Base-by-base conservation (phyloP, 2,888 invertebrate genomes). In the Choreutis nemorana region DNA sequence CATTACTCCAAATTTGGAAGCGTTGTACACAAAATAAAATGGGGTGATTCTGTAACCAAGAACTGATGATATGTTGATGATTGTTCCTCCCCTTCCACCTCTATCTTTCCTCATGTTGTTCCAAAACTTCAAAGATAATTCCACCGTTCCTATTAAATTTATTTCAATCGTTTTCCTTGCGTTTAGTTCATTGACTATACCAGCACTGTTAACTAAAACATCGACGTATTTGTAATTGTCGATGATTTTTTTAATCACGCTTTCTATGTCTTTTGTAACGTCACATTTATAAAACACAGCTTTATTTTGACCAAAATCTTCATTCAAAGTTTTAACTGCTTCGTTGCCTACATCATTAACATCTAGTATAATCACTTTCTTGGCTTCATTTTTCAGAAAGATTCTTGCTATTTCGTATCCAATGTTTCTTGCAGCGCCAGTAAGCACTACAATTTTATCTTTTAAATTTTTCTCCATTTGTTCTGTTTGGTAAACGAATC, bases 51-150 rank as follows among this genome's bases (percentile, higher is more conserved):
- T 62, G 24, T 78, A 66, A 0, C 85, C 86, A 33, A 82, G 75
- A 13, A 83, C 79, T 1, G 87, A 86, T 1, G 84, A 75, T 12
- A 86, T 63, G 48, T 89, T 88, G n/a, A 87, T 68, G 26, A 88
- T 80, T 1, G 81, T 77, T 1, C 87, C 87, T 6, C 87, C 87
- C 20, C 62, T 56, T 0, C 83, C 83, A 1, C 79, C 73, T 30
- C 66, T 75, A 34, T 82, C 72, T 24, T 58, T 75, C n/a, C 82
- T 68, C 81, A 85, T 81, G 45, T 81, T 72, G 30, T 84, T 68
- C 49, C 83, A 67, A 26, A 79, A 85, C 20, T 83, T 64, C n/a
- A 81, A 41, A 1, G 75, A 73, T 41, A 81, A 68, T 23, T 58
- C 55, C 3, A 60, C 44, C 1, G 66, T 30, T 2, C 52, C 56